These are phyloP conservation scores for Streptopelia turtur DNA, from an alignment of 2,797 vertebrate species.

Conservation along the genomic window DNA sequence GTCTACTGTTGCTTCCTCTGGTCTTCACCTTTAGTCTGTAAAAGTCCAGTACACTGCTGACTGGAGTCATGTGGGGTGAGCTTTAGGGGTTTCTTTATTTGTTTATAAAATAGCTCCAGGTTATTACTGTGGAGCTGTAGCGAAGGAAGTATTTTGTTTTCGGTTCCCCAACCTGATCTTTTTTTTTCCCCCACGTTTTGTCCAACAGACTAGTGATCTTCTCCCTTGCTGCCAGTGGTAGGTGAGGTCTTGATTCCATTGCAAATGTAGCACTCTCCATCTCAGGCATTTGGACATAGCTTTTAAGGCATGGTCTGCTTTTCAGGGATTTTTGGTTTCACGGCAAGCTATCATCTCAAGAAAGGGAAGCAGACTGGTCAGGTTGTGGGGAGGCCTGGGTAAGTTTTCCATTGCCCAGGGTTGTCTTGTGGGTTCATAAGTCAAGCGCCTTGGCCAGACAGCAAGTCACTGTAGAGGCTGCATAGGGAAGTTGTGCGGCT, in stretches of 20 bases:
- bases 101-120: neutral
- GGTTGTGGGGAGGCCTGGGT: neutral
- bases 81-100: neutral
- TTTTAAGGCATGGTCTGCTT: neutral
- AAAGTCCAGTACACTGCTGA: neutral
- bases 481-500: accelerated
- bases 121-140: neutral
- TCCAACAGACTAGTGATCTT: neutral
- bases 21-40: neutral
- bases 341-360: neutral
- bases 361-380: neutral
- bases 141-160: neutral
- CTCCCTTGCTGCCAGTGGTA: neutral
- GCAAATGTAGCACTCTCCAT: neutral
- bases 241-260: neutral
- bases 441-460: neutral
- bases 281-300: neutral
- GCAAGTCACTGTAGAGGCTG: neutral
- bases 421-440: neutral
- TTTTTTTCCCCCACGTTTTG: neutral
- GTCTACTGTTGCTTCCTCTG: neutral
- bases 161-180: neutral
- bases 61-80: neutral
- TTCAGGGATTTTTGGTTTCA: neutral
- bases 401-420: neutral